Evolutionary conservation across 2,888 invertebrate genomes (phyloP).

Genomic region (Smittia sp.): DNA sequence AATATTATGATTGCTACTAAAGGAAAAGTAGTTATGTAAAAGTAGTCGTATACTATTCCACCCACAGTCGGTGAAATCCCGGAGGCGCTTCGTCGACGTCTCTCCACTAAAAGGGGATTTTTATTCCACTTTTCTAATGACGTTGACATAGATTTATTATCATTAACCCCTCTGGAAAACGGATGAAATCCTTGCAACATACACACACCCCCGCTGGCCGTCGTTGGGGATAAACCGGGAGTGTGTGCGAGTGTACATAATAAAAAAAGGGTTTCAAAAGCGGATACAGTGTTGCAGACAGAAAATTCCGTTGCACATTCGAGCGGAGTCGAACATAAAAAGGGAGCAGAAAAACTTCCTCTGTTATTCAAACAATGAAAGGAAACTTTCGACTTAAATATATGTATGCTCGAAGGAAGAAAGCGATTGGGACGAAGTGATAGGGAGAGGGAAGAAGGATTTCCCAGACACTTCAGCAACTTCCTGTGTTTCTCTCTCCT

Average conservation of each 20-base stretch:
- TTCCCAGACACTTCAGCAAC: constrained; percentile 21
- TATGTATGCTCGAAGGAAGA: not conserved
- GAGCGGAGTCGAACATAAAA: not conserved
- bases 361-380: constrained; percentile 14
- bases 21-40: not conserved
- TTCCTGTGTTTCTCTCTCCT: not conserved
- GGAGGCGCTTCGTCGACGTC: not conserved
- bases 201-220: not conserved
- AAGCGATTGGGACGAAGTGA: not conserved
- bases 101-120: constrained; percentile 2
- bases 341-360: not conserved
- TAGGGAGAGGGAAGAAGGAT: not conserved
- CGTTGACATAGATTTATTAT: constrained; percentile 27
- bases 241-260: not conserved
- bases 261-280: constrained; percentile 17
- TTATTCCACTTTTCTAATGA: constrained; percentile 14
- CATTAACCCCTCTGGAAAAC: constrained; percentile 22
- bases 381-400: constrained; percentile 5
- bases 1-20: not conserved
- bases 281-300: not conserved
- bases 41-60: not conserved
- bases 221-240: not conserved
- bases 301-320: constrained; percentile 7
- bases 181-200: constrained; percentile 14
- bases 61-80: not conserved